Evolutionary conservation across 2,113 vertebrate genomes (phyloP), one percentile per base, ranked within the genome.

Genomic region (Garra rufa): DNA sequence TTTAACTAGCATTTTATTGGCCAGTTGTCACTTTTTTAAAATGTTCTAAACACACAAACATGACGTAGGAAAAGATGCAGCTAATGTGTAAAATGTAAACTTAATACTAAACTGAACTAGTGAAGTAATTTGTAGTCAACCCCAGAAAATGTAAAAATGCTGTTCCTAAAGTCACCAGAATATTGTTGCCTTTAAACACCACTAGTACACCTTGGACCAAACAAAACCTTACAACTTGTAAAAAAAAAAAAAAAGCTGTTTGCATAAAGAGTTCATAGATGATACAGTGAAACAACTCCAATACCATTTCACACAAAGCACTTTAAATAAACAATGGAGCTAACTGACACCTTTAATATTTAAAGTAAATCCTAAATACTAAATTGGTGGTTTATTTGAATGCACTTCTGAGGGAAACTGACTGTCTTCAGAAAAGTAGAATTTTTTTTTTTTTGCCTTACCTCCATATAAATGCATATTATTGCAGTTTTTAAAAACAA

Each of bases 271-370:
- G n/a, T n/a, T n/a, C n/a, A n/a, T n/a, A n/a, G n/a, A n/a, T n/a
- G n/a, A n/a, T n/a, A n/a, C 34, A 34, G 34, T 34, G 34, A 34
- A n/a, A 34, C 34, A 34, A 34, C 34, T 34, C 34, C 34, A 34
- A 34, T 34, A 34, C 34, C 5, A 34, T 34, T 34, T 34, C 76
- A 67, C 43, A 67, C 30, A 78, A n/a, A 76, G 71, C 41, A 24
- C 38, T 38, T 59, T 10, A 63, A 74, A 79, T 41, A 46, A 14
- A 69, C 71, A 24, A 77, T 57, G 24, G 59, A 67, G 34, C 43
- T 65, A 83, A 76, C 11, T 15, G 26, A 83, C 50, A 82, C 50
- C 21, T 83, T 77, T 78, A 86, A 19, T 61, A 44, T n/a, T n/a
- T n/a, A n/a, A n/a, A n/a, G n/a, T n/a, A n/a, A n/a, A n/a, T n/a